These are phyloP conservation scores for Tiliacea aurago DNA, from an alignment of 2,888 invertebrate genomes.

Conservation along the genomic window DNA sequence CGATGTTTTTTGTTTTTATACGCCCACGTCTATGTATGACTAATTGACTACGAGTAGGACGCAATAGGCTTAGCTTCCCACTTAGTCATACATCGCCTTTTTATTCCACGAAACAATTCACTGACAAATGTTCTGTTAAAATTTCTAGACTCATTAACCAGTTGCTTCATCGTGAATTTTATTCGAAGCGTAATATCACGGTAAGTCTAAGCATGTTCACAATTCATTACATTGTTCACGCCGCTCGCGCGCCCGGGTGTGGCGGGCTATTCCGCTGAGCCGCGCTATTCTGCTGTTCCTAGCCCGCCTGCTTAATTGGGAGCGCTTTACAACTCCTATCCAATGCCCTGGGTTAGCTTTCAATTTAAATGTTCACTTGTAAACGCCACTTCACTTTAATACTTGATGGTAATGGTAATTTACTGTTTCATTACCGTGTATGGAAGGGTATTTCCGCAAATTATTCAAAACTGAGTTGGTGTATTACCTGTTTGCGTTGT, in stretches of 20 bases:
- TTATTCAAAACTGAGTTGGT: background rate
- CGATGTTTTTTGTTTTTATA: background rate
- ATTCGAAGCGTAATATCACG: conserved; percentile 40
- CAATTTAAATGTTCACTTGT: conserved; percentile 70
- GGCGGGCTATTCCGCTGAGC: conserved; percentile 60
- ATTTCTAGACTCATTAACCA: conserved; percentile 30
- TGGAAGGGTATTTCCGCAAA: background rate
- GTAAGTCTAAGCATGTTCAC: conserved; percentile 62
- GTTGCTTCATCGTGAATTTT: conserved; percentile 44
- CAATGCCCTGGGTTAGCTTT: conserved; percentile 74
- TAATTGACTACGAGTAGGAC: background rate
- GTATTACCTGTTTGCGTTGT: background rate
- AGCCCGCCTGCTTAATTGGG: conserved; percentile 76
- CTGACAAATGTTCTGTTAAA: background rate
- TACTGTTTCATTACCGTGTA: conserved; percentile 40
- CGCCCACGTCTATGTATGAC: background rate
- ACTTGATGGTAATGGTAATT: conserved; percentile 42
- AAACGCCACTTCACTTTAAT: conserved; percentile 58
- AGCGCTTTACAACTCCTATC: conserved; percentile 77
- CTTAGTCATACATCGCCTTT: background rate
- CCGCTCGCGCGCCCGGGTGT: conserved; percentile 31
- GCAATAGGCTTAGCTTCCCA: background rate
- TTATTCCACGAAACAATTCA: background rate
- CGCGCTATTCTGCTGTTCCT: conserved; percentile 69
- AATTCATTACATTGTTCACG: conserved; percentile 67